phyloP scores from a whole-genome alignment of 2,888 invertebrate genomes.

The Drosophila falleni region DNA sequence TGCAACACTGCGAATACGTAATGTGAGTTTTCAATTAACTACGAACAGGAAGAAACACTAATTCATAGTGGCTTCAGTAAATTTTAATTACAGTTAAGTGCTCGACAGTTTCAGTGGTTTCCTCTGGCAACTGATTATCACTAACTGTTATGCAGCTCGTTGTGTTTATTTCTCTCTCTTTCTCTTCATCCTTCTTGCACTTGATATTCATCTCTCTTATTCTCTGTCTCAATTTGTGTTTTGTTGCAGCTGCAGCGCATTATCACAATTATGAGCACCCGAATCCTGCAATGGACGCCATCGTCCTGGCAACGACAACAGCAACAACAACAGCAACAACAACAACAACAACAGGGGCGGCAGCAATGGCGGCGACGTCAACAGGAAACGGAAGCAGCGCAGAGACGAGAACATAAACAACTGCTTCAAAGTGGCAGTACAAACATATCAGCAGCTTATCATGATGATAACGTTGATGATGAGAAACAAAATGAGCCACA shows the following conservation, averaged over 20 bases:
- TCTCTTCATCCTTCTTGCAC: neutral
- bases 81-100: slow-evolving; percentile 52
- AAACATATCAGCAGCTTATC: slow-evolving; percentile 76
- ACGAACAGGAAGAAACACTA: slow-evolving; percentile 12
- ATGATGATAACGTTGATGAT: slow-evolving; percentile 44
- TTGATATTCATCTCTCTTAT: neutral
- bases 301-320: slow-evolving; percentile 24
- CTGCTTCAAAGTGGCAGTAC: slow-evolving; percentile 39
- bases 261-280: slow-evolving; percentile 52
- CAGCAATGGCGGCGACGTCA: slow-evolving; percentile 24
- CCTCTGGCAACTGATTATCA: slow-evolving; percentile 18
- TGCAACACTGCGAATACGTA: slow-evolving; percentile 19
- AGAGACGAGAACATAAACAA: slow-evolving; percentile 58
- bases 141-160: slow-evolving; percentile 13
- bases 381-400: slow-evolving; percentile 50
- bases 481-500: slow-evolving; percentile 33
- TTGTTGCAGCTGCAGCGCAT: slow-evolving; percentile 37
- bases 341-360: slow-evolving; percentile 13
- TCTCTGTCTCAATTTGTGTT: slow-evolving; percentile 1
- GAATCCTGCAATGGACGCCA: slow-evolving; percentile 33
- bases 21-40: slow-evolving; percentile 12
- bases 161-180: neutral
- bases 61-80: slow-evolving; percentile 23
- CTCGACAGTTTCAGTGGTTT: slow-evolving; percentile 29
- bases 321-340: slow-evolving; percentile 15